phyloP scores from a whole-genome alignment of 2,797 vertebrate species.

The Etheostoma perlongum region DNA sequence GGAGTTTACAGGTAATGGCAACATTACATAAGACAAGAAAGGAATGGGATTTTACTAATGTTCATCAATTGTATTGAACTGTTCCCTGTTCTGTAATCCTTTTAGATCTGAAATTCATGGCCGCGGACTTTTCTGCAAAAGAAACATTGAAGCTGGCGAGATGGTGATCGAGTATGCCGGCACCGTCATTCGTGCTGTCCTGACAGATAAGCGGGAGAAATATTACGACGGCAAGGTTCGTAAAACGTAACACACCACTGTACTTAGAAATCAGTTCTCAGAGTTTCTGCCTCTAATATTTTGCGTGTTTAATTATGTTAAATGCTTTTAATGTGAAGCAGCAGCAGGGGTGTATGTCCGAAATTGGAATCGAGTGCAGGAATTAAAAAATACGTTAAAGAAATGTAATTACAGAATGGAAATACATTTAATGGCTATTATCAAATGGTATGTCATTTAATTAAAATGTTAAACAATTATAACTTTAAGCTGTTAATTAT shows the following conservation, averaged over 20 bases:
- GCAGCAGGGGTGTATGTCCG: background rate
- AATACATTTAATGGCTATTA: no score
- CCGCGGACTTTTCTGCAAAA: conserved; percentile 94
- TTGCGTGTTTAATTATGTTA: background rate
- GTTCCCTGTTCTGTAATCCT: background rate
- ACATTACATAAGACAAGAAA: background rate
- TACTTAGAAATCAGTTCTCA: background rate
- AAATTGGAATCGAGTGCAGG: no score
- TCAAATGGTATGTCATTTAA: background rate
- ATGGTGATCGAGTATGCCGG: conserved; percentile 97
- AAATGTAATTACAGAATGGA: no score
- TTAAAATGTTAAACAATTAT: no score
- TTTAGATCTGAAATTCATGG: conserved; percentile 92
- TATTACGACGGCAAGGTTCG: conserved; percentile 94
- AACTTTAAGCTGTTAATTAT: background rate
- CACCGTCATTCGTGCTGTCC: conserved; percentile 91
- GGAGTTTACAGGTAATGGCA: conserved; percentile 91
- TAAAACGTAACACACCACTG: background rate
- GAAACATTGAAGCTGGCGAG: conserved; percentile 94
- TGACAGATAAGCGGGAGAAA: conserved; percentile 94
- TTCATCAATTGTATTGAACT: background rate
- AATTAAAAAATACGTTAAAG: background rate
- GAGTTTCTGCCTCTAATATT: background rate
- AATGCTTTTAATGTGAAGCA: background rate
- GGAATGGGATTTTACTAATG: background rate